Evolutionary conservation across 2,113 vertebrate species (phyloP).

Genomic region (Malaclemys terrapin): DNA sequence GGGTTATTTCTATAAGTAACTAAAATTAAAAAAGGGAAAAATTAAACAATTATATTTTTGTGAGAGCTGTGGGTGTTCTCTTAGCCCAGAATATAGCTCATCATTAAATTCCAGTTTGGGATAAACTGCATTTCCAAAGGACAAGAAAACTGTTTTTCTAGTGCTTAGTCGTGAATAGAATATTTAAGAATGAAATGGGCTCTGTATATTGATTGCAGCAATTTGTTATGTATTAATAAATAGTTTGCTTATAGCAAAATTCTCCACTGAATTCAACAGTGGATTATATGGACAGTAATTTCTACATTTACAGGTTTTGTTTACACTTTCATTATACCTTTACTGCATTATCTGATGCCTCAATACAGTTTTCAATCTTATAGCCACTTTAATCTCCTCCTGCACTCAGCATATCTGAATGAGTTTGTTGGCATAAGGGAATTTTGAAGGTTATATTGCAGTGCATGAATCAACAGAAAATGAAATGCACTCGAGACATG

Average conservation of each 20-base stretch:
- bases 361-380: conserved; percentile 88
- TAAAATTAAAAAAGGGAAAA: conserved; percentile 57
- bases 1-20: conserved; percentile 69
- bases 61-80: neutral
- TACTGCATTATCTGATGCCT: conserved; percentile 86
- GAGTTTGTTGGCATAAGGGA: conserved; percentile 89
- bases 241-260: conserved; percentile 73
- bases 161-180: conserved; percentile 31
- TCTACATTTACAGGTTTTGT: conserved; percentile 86
- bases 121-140: conserved; percentile 55
- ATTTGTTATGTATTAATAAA: conserved; percentile 84
- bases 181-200: conserved; percentile 69
- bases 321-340: conserved; percentile 91
- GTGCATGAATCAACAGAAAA: conserved; percentile 93
- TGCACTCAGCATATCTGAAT: conserved; percentile 84
- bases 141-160: conserved; percentile 44
- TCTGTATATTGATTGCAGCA: conserved; percentile 70
- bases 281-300: conserved; percentile 83
- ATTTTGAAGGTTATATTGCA: conserved; percentile 94
- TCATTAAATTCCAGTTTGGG: conserved; percentile 32
- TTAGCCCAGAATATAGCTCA: conserved; percentile 20
- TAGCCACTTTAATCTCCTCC: conserved; percentile 88
- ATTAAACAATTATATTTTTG: conserved; percentile 2
- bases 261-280: conserved; percentile 82
- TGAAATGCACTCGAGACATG: conserved; percentile 93